Evolutionary conservation across 2,113 vertebrate genomes (phyloP).

Genomic region (Lucifuga dentata): DNA sequence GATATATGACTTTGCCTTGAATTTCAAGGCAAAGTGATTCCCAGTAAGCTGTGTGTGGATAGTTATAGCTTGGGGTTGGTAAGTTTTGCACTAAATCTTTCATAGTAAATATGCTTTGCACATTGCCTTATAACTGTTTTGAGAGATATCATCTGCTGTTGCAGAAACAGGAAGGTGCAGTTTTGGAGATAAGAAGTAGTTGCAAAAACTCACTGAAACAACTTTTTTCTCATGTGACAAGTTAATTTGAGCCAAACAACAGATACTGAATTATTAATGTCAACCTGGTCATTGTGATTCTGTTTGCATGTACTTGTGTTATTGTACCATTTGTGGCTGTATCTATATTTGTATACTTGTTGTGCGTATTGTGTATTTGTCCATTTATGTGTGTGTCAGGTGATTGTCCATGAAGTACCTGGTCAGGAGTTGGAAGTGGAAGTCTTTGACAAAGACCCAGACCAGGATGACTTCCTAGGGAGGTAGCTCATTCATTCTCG

Average conservation of each 20-base stretch:
- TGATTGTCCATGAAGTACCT: slow-evolving; percentile 94
- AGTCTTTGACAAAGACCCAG: slow-evolving; percentile 95
- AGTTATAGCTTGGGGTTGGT: slow-evolving; percentile 15
- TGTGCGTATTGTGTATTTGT: slow-evolving; percentile 65
- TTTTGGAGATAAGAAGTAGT: slow-evolving; percentile 44
- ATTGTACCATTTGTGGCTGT: slow-evolving; percentile 50
- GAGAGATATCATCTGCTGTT: too few species aligned
- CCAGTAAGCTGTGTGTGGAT: slow-evolving; percentile 22
- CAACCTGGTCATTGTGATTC: slow-evolving; percentile 26
- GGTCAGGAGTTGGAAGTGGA: slow-evolving; percentile 96
- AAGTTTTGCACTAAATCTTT: background rate
- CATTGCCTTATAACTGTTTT: too few species aligned
- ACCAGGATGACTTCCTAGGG: slow-evolving; percentile 96
- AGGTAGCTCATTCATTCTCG: slow-evolving; percentile 84
- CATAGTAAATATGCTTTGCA: too few species aligned
- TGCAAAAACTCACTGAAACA: slow-evolving; percentile 22
- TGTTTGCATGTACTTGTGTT: slow-evolving; percentile 66
- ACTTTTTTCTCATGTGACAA: slow-evolving; percentile 14
- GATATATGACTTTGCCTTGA: slow-evolving; percentile 7
- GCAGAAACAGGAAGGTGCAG: slow-evolving; percentile 55
- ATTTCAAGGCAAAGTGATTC: slow-evolving; percentile 6
- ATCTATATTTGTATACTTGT: slow-evolving; percentile 66
- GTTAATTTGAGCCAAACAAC: slow-evolving; percentile 1
- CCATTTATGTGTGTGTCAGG: slow-evolving; percentile 82
- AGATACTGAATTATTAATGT: background rate